Evolutionary conservation across 2,888 invertebrate species (phyloP), one percentile per base, ranked within the genome.

Genomic region (Tanaodytes sp.): DNA sequence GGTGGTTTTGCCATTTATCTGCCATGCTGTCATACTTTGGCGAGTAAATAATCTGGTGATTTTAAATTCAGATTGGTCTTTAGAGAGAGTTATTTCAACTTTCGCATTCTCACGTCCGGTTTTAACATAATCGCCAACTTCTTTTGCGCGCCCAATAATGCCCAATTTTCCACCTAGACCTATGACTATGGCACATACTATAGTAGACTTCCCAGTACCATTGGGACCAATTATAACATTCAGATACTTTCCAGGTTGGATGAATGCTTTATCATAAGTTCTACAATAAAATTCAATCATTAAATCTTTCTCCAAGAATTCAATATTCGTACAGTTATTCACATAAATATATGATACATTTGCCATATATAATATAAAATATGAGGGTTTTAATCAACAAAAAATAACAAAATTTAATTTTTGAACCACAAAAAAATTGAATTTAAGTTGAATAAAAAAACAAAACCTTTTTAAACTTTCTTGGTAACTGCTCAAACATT

Each of bases 201-300:
- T 91, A 0, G 96, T 94, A 0, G 97, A 97, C 84, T 98, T 98
- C 0, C 98, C 98, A 0, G 95, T 93, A 3, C 97, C 97, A 89
- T 98, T 98, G 0, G 97, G 95, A 0, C 97, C 98, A 64, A 97
- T 91, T 54, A 98, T 91, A 69, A 98, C 87, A 85, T 98, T 98
- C 19, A 98, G 86, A 72, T 93, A 89, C 2, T 91, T 88, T 0
- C 92, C 92, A 0, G 95, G 93, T 71, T 82, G 87, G 39, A 94
- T 85, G 74, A 90, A 91, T 0, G 92, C 90, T 75, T 90, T 86
- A 71, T 90, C 90, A 82, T 93, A 95, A 0, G 94, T 94, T 71
- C 94, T 94, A 85, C 16, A 66, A 55, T n/a, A 36, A 40, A 43
- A n/a, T n/a, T n/a, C n/a, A n/a, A n/a, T n/a, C n/a, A n/a, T n/a